phyloP scores from a whole-genome alignment of 2,113 vertebrate genomes.

The Spheniscus mendiculus region DNA sequence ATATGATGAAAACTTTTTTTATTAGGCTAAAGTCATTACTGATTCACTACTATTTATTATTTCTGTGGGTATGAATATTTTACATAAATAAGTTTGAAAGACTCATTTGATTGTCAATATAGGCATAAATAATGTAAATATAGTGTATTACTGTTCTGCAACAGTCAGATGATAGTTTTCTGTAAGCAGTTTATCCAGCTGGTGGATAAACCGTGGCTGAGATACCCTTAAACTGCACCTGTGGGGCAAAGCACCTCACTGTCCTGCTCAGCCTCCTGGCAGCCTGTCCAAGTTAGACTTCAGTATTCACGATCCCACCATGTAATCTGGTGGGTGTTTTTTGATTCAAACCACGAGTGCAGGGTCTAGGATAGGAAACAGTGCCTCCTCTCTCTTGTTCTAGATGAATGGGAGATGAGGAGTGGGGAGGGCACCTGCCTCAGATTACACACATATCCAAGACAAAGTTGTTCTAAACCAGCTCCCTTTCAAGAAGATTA shows the following conservation, averaged over 20 bases:
- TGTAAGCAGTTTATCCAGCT: neutral
- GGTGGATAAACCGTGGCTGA: neutral
- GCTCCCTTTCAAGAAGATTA: neutral
- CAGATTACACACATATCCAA: neutral
- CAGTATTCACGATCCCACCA: neutral
- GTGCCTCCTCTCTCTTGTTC: neutral
- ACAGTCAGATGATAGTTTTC: neutral
- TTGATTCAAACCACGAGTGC: neutral
- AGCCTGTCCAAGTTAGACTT: neutral
- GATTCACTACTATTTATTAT: neutral
- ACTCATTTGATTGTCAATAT: neutral
- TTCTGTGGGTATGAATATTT: neutral
- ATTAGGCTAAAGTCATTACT: neutral
- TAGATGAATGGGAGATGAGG: neutral
- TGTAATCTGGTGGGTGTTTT: neutral
- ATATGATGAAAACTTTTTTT: neutral
- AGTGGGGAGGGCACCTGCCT: neutral
- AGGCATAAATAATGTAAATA: neutral
- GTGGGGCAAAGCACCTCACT: neutral
- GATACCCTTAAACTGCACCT: neutral
- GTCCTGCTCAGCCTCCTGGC: neutral
- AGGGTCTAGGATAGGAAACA: fast-evolving
- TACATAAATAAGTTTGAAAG: neutral
- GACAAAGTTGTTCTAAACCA: neutral
- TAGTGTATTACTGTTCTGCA: neutral